These are phyloP conservation scores for Salminus brasiliensis DNA, from an alignment of 2,113 vertebrate species.

Conservation along the genomic window DNA sequence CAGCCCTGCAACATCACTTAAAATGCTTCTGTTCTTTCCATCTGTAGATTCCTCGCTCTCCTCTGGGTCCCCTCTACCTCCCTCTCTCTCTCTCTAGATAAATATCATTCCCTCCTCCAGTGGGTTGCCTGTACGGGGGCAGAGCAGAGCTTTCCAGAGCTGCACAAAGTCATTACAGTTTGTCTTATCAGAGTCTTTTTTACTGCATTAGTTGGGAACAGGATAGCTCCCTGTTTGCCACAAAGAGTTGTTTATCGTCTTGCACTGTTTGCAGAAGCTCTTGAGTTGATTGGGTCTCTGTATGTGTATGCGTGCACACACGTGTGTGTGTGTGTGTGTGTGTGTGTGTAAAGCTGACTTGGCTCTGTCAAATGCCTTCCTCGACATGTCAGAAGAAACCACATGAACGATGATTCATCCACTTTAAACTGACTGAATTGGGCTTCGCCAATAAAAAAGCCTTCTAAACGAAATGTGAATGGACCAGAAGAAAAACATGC, in stretches of 20 bases:
- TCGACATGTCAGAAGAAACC: background rate
- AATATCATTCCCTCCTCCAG: background rate
- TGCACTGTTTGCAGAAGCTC: background rate
- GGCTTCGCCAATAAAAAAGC: background rate
- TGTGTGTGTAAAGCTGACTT: background rate
- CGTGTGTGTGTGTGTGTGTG: background rate
- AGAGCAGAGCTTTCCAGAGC: background rate
- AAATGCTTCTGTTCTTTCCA: conserved; percentile 35
- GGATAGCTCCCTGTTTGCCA: background rate
- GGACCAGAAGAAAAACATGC: background rate
- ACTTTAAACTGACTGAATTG: conserved; percentile 8
- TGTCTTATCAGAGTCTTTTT: background rate
- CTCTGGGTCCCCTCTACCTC: conserved; percentile 1
- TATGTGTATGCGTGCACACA: too few relatives aligned
- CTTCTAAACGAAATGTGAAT: background rate
- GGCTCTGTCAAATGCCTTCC: background rate
- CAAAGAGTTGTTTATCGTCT: background rate
- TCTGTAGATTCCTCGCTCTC: conserved; percentile 4
- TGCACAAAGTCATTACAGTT: background rate
- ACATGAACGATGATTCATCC: background rate
- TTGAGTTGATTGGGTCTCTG: background rate
- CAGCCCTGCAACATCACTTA: background rate
- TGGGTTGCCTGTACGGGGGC: background rate
- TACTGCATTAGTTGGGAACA: background rate
- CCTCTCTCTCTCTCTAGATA: background rate